A percentile compares a stretch with the other conserved stretches of the same genome.
These are phyloP conservation scores for Procambarus virginalis DNA, from an alignment of 1,140 invertebrate genomes.

Conservation along the genomic window DNA sequence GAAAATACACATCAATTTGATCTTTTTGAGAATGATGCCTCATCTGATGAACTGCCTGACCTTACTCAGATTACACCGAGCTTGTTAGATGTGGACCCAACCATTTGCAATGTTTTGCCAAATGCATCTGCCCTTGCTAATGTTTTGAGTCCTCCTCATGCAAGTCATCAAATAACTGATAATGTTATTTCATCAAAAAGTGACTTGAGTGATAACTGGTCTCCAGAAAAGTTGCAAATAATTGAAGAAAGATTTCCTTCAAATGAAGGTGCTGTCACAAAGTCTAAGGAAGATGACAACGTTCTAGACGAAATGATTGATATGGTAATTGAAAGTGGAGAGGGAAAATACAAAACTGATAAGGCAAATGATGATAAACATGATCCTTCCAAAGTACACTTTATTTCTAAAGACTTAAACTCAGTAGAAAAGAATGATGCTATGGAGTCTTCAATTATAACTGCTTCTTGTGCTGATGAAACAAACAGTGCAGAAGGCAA, in stretches of 20 bases:
- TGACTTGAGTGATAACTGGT: not conserved
- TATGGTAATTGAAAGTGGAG: slow-evolving; percentile 29
- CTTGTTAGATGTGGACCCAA: slow-evolving; percentile 59
- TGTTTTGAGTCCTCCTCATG: slow-evolving; percentile 51
- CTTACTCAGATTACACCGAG: slow-evolving; percentile 64
- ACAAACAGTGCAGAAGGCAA: not conserved
- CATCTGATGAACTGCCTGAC: slow-evolving; percentile 63
- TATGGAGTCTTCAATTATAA: not conserved
- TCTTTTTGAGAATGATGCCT: slow-evolving; percentile 53
- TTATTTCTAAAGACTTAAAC: not conserved
- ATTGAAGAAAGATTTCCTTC: slow-evolving; percentile 8
- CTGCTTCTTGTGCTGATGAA: not conserved
- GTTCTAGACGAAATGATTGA: slow-evolving; percentile 38
- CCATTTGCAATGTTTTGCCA: slow-evolving; percentile 62
- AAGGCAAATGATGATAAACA: not conserved
- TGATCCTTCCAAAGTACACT: not conserved
- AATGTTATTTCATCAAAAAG: slow-evolving; percentile 4
- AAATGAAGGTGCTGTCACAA: not conserved
- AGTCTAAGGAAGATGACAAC: slow-evolving; percentile 4
- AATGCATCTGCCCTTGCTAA: slow-evolving; percentile 55
- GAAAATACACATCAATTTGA: slow-evolving; percentile 14
- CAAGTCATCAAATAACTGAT: slow-evolving; percentile 13
- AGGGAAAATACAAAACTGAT: not conserved
- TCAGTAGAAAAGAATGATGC: not conserved
- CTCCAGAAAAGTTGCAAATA: slow-evolving; percentile 15